phyloP scores from a whole-genome alignment of 2,888 invertebrate species.

The Scotopteryx bipunctaria region DNA sequence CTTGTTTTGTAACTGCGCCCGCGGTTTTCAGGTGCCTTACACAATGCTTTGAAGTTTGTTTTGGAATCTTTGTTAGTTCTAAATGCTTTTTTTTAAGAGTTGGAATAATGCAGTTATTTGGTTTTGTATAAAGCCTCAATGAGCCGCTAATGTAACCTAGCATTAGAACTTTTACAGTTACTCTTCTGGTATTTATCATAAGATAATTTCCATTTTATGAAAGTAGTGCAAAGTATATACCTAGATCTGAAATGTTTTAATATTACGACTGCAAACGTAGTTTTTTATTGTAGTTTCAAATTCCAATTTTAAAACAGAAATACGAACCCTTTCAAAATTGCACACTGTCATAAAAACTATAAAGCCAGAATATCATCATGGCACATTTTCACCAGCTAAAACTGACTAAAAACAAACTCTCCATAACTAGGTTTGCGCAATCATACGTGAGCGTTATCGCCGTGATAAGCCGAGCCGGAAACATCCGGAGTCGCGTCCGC shows the following conservation, averaged over 20 bases:
- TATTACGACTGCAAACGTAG: no score
- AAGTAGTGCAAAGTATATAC: no score
- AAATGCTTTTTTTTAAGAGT: constrained; percentile 36
- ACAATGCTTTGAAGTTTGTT: constrained; percentile 65
- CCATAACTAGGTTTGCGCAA: constrained; percentile 29
- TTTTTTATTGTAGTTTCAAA: no score
- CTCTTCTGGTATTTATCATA: neutral
- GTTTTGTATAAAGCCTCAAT: constrained; percentile 20
- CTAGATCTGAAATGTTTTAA: no score
- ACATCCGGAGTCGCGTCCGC: constrained; percentile 56
- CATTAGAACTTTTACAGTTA: neutral
- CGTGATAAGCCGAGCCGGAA: constrained; percentile 73
- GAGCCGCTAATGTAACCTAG: constrained; percentile 6
- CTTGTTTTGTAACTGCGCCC: constrained; percentile 69
- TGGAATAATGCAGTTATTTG: constrained; percentile 20
- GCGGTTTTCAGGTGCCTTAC: constrained; percentile 70
- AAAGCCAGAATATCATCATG: neutral
- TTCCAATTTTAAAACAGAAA: no score
- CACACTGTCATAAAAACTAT: no score
- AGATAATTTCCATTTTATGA: no score
- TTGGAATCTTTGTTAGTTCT: constrained; percentile 67
- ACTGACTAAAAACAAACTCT: constrained; percentile 26
- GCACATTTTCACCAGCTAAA: constrained; percentile 23
- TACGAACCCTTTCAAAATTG: no score
- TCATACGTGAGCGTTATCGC: constrained; percentile 63